Evolutionary conservation across 2,797 vertebrate genomes (phyloP), one percentile per base, ranked within the genome.

Genomic region (Oreortyx pictus): DNA sequence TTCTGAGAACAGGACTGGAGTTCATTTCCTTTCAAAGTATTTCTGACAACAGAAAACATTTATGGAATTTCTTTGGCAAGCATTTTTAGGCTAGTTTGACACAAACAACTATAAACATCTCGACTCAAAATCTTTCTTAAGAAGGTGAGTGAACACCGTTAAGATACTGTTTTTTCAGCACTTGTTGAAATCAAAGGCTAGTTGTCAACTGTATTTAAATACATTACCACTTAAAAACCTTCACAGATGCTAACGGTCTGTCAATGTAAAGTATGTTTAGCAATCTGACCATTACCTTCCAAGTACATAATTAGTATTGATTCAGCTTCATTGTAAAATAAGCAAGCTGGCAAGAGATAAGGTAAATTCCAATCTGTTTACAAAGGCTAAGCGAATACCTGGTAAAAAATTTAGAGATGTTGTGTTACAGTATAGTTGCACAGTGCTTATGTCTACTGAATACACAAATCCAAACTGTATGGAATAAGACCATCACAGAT

Each of bases 51-150:
- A 96, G 77, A 96, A 96, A 83, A 95, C 75, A 90, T 91, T 94
- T 95, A 90, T 86, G 93, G 91, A 97, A 95, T 64, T 94, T 99
- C 98, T 99, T 99, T 99, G 98, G 98, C 98, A 98, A 98, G 98
- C 97, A 2, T 95, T 93, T 97, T 96, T 93, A 79, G 91, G 90
- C 97, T 95, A 92, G 85, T 94, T 97, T 97, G 96, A 98, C 97
- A 97, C 97, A 89, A 95, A 97, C 85, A 92, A 59, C 74, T 92
- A 91, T 74, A 81, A 96, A 96, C 76, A 82, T 80, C 93, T 97
- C 82, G 87, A 95, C 95, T 94, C 94, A 95, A 92, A 96, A 93
- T 84, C 83, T 91, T 92, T 80, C 85, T 94, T 84, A 56, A 78
- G 78, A 95, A 94, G 91, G 86, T 72, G 92, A 97, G 87, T 96